Evolutionary conservation across 2,113 vertebrate genomes (phyloP).

Genomic region (Struthidea cinerea): DNA sequence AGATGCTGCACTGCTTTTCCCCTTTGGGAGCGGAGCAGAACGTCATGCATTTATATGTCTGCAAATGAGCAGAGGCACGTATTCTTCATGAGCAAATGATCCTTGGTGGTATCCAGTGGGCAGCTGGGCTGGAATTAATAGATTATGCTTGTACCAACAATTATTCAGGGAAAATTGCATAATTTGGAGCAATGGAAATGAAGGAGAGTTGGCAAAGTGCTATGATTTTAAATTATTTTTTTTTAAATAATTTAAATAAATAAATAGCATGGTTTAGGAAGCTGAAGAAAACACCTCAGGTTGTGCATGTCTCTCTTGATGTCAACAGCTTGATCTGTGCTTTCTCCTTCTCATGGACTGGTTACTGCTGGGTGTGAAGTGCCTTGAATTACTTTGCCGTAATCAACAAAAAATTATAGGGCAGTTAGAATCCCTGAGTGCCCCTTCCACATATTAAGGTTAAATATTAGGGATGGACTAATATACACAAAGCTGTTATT

Average conservation of each 20-base stretch:
- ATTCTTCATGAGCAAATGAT: constrained; percentile 5
- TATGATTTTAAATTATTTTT: not conserved
- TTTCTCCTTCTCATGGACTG: not conserved
- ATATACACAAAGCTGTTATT: not conserved
- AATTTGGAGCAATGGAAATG: not conserved
- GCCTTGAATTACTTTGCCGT: not conserved
- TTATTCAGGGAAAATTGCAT: not conserved
- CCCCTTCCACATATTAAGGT: not conserved
- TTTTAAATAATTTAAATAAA: no score
- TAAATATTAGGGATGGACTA: not conserved
- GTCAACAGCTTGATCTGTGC: not conserved
- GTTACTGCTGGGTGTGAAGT: not conserved
- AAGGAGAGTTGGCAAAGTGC: not conserved
- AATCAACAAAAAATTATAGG: not conserved
- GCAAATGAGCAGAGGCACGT: constrained; percentile 26
- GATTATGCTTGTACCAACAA: not conserved
- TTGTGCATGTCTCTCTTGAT: not conserved
- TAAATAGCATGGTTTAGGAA: no score
- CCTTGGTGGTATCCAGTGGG: not conserved
- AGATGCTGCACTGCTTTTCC: not conserved
- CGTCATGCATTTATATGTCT: constrained; percentile 60
- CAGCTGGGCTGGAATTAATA: constrained; percentile 4
- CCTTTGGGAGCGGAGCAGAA: not conserved
- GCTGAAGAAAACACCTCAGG: not conserved
- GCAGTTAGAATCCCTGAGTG: not conserved